phyloP scores from a whole-genome alignment of 2,888 invertebrate species.

The Cryptophagus acutangulus region DNA sequence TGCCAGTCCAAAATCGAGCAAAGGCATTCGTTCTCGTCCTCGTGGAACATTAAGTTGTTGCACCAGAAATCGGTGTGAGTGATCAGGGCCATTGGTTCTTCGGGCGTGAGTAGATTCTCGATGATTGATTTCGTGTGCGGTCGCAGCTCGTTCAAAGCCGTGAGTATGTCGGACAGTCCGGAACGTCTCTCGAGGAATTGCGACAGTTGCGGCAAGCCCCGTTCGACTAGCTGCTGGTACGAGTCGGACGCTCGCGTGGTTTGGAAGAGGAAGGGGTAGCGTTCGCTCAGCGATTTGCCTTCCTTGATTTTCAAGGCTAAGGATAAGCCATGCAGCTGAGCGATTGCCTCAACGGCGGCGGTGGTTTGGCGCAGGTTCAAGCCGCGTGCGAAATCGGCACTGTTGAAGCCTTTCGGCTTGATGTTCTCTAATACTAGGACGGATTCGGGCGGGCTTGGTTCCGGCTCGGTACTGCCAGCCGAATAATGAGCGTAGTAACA shows the following conservation, averaged over 20 bases:
- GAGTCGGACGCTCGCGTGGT: constrained; percentile 75
- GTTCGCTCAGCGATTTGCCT: constrained; percentile 50
- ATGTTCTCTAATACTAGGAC: constrained; percentile 73
- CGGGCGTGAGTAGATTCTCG: constrained; percentile 63
- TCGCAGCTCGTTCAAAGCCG: constrained; percentile 56
- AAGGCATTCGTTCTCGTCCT: constrained; percentile 49
- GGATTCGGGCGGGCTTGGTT: constrained; percentile 55
- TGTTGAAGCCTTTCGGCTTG: constrained; percentile 58
- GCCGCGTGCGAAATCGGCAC: constrained; percentile 66
- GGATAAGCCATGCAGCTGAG: constrained; percentile 68
- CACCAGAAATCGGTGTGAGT: constrained; percentile 84
- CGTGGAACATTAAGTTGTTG: constrained; percentile 68
- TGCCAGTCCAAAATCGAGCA: constrained; percentile 79
- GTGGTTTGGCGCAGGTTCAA: constrained; percentile 60
- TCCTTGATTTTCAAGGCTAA: constrained; percentile 58
- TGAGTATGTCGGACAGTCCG: constrained; percentile 58
- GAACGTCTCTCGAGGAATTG: constrained; percentile 64
- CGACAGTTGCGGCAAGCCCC: constrained; percentile 71
- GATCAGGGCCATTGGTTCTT: constrained; percentile 68
- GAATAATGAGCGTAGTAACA: constrained; percentile 64
- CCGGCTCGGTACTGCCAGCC: constrained; percentile 46
- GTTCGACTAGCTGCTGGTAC: constrained; percentile 71
- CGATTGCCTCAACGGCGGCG: constrained; percentile 67
- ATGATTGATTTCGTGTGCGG: constrained; percentile 68
- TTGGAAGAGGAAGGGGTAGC: constrained; percentile 68